Evolutionary conservation across 2,797 vertebrate species (phyloP).

Genomic region (Atherinosoma microstoma): DNA sequence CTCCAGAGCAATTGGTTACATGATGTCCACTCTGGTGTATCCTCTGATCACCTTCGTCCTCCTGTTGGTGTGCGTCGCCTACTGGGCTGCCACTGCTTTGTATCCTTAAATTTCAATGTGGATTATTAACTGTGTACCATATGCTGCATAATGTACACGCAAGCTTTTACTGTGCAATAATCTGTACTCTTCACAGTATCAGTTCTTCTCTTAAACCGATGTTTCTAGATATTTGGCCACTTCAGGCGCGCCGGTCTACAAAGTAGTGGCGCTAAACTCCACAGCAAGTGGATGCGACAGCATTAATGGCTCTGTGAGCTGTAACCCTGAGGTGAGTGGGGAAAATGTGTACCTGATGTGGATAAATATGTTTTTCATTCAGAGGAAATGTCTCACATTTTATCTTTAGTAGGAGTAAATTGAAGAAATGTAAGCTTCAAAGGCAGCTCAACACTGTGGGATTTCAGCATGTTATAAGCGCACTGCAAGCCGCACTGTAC

Average conservation of each 20-base stretch:
- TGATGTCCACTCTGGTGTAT: conserved; percentile 89
- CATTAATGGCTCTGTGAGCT: conserved; percentile 70
- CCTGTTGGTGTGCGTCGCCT: conserved; percentile 88
- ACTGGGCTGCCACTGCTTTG: conserved; percentile 90
- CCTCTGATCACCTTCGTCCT: conserved; percentile 91
- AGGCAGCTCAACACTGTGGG: too few relatives aligned
- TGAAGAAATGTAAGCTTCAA: not conserved
- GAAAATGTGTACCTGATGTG: not conserved
- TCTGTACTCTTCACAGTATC: not conserved
- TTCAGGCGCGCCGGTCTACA: conserved; percentile 86
- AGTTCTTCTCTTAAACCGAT: conserved; percentile 48
- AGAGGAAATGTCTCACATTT: not conserved
- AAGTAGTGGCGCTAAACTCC: conserved; percentile 79
- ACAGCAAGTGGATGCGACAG: conserved; percentile 55
- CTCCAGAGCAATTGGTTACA: conserved; percentile 87
- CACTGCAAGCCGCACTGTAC: not conserved
- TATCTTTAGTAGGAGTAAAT: not conserved
- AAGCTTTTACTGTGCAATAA: not conserved
- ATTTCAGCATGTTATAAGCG: not conserved
- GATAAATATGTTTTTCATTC: not conserved
- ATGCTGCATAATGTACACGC: not conserved
- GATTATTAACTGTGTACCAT: not conserved
- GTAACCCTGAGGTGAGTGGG: conserved; percentile 80
- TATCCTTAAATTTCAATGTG: conserved; percentile 85
- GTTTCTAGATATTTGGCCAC: conserved; percentile 89